These are phyloP conservation scores for Eulemur coronatus DNA, from an alignment of 2,797 vertebrate species.

Conservation along the genomic window DNA sequence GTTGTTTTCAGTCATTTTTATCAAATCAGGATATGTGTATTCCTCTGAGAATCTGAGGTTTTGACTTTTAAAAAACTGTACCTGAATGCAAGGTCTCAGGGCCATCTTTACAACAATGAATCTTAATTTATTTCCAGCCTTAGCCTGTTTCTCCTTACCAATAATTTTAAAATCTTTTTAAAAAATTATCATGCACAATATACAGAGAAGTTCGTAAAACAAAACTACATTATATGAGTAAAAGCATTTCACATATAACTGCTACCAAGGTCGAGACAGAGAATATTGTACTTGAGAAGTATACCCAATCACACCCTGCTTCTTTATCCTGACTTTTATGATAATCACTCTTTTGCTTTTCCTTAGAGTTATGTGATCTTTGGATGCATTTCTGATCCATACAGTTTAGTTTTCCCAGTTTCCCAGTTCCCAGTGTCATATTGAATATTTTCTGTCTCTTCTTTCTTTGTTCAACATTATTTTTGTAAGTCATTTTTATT, in stretches of 20 bases:
- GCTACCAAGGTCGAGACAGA: background rate
- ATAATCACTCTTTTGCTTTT: background rate
- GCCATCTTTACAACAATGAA: background rate
- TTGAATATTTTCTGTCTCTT: conserved; percentile 21
- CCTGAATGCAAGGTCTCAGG: background rate
- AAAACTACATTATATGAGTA: background rate
- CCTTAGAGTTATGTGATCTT: conserved; percentile 13
- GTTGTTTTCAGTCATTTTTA: conserved; percentile 11
- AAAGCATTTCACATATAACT: background rate
- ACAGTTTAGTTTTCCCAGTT: background rate
- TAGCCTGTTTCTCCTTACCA: background rate
- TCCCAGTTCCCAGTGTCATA: background rate
- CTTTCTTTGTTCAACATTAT: background rate
- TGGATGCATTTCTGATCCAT: background rate
- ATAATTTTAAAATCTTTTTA: background rate
- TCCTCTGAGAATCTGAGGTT: background rate
- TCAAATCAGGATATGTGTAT: background rate
- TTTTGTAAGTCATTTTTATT: conserved; percentile 25
- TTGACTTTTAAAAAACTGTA: background rate
- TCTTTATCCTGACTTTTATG: background rate
- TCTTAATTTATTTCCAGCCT: background rate
- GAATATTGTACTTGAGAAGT: background rate
- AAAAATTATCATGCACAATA: background rate
- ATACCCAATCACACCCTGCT: background rate
- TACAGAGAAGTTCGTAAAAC: background rate